Conservation (phyloP, 2,888 invertebrate genomes). For the Drosophila mettleri region DNA sequence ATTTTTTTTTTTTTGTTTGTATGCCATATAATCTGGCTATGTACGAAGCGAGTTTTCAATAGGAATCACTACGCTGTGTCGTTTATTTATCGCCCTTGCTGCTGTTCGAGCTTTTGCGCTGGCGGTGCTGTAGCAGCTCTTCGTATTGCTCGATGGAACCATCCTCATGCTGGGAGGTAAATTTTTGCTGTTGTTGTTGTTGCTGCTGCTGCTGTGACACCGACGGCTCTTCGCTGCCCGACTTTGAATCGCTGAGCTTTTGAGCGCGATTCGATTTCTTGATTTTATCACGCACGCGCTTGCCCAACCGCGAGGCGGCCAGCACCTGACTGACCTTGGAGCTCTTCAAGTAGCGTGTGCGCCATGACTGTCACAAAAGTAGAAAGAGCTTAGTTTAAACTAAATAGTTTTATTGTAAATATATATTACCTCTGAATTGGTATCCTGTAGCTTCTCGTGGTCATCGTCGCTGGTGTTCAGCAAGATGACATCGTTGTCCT, state of each 20-base stretch:
- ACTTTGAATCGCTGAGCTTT: slow-evolving; percentile 53
- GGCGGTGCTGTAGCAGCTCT: slow-evolving; percentile 81
- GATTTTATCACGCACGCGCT: slow-evolving; percentile 88
- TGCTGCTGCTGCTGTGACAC: slow-evolving; percentile 48
- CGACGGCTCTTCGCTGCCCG: slow-evolving; percentile 43
- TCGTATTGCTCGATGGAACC: slow-evolving; percentile 87
- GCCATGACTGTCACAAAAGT: slow-evolving; percentile 86
- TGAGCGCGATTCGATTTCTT: slow-evolving; percentile 84
- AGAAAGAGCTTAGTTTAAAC: slow-evolving; percentile 20
- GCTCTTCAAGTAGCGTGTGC: slow-evolving; percentile 87
- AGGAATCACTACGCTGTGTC: slow-evolving; percentile 30
- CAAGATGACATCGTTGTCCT: slow-evolving; percentile 79
- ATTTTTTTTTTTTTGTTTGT: slow-evolving; percentile 53
- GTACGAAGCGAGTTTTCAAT: slow-evolving; percentile 63
- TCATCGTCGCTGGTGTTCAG: slow-evolving; percentile 82
- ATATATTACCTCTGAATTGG: slow-evolving; percentile 65
- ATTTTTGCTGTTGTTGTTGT: slow-evolving; percentile 55
- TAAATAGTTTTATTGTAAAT: not conserved
- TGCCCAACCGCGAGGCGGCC: slow-evolving; percentile 86
- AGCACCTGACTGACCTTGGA: slow-evolving; percentile 87
- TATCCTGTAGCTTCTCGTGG: slow-evolving; percentile 55
- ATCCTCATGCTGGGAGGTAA: slow-evolving; percentile 83
- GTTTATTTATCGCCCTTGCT: slow-evolving; percentile 63
- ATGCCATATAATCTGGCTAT: slow-evolving; percentile 63
- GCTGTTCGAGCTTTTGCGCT: slow-evolving; percentile 70